These are phyloP conservation scores for Cavia porcellus DNA, from an alignment of 2,113 vertebrate species.

Conservation along the genomic window DNA sequence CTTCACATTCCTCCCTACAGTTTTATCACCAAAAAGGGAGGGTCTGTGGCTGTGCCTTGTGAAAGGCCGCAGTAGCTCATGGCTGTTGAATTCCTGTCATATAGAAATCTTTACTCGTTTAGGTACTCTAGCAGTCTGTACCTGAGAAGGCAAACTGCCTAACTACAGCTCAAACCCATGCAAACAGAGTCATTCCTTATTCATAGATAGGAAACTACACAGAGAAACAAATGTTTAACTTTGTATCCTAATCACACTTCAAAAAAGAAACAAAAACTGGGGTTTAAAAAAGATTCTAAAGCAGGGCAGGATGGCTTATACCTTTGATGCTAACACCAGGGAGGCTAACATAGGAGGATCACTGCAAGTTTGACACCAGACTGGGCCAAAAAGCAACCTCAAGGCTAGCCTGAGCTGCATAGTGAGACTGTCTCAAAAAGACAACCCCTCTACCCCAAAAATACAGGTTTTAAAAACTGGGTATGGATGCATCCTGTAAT, in stretches of 20 bases:
- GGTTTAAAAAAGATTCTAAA: background rate
- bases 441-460: too few relatives aligned
- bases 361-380: too few relatives aligned
- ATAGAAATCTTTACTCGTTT: background rate
- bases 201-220: slow-evolving; percentile 2
- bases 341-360: too few relatives aligned
- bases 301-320: too few relatives aligned
- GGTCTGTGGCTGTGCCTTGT: background rate
- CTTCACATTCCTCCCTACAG: slow-evolving; percentile 50
- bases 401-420: too few relatives aligned
- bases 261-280: slow-evolving; percentile 8
- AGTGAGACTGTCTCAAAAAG: too few relatives aligned
- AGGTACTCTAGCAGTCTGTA: background rate
- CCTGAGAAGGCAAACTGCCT: slow-evolving; percentile 40
- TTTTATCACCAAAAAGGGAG: slow-evolving; percentile 58
- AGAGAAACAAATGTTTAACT: slow-evolving; percentile 42
- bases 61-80: slow-evolving; percentile 6
- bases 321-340: too few relatives aligned
- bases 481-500: background rate
- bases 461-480: background rate
- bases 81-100: background rate
- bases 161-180: slow-evolving; percentile 19
- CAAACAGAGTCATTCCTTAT: background rate
- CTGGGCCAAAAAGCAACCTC: too few relatives aligned
- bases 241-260: slow-evolving; percentile 47